A percentile compares a stretch with the other conserved stretches of the same genome.
These are phyloP conservation scores for Macrobrachium nipponense DNA, from an alignment of 1,140 invertebrate species.

Conservation along the genomic window DNA sequence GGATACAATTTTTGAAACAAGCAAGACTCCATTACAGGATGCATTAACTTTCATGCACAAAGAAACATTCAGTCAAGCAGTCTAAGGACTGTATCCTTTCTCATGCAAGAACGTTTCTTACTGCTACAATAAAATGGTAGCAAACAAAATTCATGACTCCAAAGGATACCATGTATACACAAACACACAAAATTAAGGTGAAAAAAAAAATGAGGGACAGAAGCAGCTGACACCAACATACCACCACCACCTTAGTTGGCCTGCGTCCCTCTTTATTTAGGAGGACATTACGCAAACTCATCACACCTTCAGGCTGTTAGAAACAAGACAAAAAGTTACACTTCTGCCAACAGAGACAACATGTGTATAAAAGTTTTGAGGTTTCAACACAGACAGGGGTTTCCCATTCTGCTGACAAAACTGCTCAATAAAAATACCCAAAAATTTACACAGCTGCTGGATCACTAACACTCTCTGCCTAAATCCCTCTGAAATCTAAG, in stretches of 20 bases:
- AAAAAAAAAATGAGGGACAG: neutral
- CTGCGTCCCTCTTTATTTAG: conserved; percentile 52
- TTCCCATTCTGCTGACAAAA: neutral
- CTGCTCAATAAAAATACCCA: too few species aligned
- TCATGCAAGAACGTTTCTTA: too few species aligned
- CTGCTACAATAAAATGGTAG: neutral
- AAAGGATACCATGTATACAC: conserved; percentile 5
- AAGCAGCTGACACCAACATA: conserved; percentile 47
- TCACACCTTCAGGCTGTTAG: conserved; percentile 63
- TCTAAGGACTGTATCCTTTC: too few species aligned
- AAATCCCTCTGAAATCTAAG: too few species aligned
- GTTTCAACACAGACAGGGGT: conserved; percentile 1
- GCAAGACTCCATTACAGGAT: too few species aligned
- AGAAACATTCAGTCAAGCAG: too few species aligned
- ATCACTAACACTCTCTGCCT: too few species aligned
- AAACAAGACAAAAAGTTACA: conserved; percentile 47
- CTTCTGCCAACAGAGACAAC: conserved; percentile 13
- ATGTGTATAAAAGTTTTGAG: conserved; percentile 12
- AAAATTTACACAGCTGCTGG: too few species aligned
- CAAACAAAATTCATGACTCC: neutral
- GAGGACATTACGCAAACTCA: conserved; percentile 53
- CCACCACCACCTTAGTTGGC: conserved; percentile 59
- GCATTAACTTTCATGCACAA: too few species aligned
- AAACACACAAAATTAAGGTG: conserved; percentile 4
- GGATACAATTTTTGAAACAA: too few species aligned